A percentile compares a stretch with the other conserved stretches of the same genome.
Evolutionary conservation across 2,888 invertebrate species (phyloP).

Genomic region (Aelia acuminata): DNA sequence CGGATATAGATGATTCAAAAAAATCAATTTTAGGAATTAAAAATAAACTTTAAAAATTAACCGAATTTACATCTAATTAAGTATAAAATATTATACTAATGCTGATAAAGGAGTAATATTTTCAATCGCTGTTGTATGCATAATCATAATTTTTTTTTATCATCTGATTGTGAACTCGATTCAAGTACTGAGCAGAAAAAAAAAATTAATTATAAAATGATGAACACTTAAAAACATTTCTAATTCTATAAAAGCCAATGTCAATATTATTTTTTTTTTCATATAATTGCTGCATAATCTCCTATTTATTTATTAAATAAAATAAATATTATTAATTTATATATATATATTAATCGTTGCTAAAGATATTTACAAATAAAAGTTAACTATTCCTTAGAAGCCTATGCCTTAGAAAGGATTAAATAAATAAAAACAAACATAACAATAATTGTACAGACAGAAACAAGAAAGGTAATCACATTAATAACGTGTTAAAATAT

Average conservation of each 20-base stretch:
- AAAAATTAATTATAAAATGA: not conserved
- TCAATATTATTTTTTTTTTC: constrained; percentile 1
- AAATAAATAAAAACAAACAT: constrained; percentile 37
- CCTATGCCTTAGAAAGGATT: constrained; percentile 4
- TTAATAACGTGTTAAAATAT: constrained; percentile 15
- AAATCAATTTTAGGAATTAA: not conserved
- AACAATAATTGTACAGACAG: constrained; percentile 29
- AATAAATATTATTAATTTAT: constrained; percentile 22
- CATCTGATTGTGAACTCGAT: not conserved
- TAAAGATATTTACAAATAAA: constrained; percentile 32
- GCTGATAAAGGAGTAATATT: not conserved
- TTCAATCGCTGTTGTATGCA: not conserved
- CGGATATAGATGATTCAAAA: not conserved
- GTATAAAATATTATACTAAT: too few relatives aligned
- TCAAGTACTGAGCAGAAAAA: not conserved
- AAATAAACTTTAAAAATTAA: too few relatives aligned
- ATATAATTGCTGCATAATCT: constrained; percentile 30
- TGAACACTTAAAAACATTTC: not conserved
- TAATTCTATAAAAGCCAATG: constrained; percentile 1
- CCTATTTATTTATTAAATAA: constrained; percentile 7
- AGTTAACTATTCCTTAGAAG: constrained; percentile 31
- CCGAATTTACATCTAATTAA: too few relatives aligned
- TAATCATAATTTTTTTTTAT: not conserved
- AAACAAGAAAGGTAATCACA: constrained; percentile 35
- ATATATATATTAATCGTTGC: constrained; percentile 31